Evolutionary conservation across 2,797 vertebrate species (phyloP), one percentile per base, ranked within the genome.

Genomic region (Acrossocheilus wenchowensis): DNA sequence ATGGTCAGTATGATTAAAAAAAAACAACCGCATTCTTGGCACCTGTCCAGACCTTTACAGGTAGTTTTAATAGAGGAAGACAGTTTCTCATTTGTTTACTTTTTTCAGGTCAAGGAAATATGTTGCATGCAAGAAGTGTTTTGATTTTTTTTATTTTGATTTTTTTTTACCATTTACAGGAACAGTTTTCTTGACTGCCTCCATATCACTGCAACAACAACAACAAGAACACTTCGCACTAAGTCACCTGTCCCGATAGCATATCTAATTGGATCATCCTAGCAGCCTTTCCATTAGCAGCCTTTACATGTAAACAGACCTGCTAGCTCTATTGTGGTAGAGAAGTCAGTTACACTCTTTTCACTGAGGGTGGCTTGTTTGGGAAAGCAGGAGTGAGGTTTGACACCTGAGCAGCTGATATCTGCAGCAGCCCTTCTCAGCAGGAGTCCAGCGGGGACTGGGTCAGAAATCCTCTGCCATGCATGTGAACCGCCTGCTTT

Each of bases 401-500:
- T 48, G 57, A 85, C 87, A 88, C 83, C 78, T 85, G 78, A 82
- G 87, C 83, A 85, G 68, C 73, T 82, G 82, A 85, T 84, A 81
- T 80, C 60, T 81, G 83, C 87, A 57, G 71, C 78, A 88, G 82
- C 62, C 39, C 26, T 17, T 82, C 68, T 66, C 73, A 69, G 78
- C 78, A 21, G 83, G 87, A 64, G 71, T 48, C 60, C 68, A 34
- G 11, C 30, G 1, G 50, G 68, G 75, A 80, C 15, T 60, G 36
- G 54, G 77, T n/a, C 68, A 62, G 52, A 4, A 72, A 68, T 60
- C 54, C 52, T 64, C 30, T 10, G 78, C 81, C 54, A 2, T 66
- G 87, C 78, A 75, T 77, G 87, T 85, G 87, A 88, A 85, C 87
- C 15, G 54, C 39, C 83, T 83, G 78, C 82, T 60, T 77, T 78